Base-by-base conservation (phyloP, 2,113 vertebrate genomes). In the Neogale vison region DNA sequence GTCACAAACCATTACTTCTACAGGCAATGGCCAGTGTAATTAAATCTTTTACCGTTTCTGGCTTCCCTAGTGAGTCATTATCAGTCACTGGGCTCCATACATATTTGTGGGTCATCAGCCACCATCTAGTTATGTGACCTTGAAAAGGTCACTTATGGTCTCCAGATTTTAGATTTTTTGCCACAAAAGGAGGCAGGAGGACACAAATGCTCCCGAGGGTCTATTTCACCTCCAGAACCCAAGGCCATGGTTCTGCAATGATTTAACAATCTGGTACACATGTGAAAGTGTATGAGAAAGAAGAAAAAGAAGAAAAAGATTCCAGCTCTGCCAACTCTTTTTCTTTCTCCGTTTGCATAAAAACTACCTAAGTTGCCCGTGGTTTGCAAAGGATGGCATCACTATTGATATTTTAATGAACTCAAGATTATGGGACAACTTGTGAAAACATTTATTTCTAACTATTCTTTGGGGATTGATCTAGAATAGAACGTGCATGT, bases 121-220 rank as follows among this genome's bases (percentile, higher is more conserved):
- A 94, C 45, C 42, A 76, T 69, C 65, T 80, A 76, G 39, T 80
- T 97, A 6, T 90, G 10, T 82, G 31, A 91, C 72, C 77, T 91
- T 93, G 52, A n/a, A 94, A 95, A 76, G 36, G 36, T 93, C 71
- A 92, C n/a, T 94, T n/a, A 63, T 69, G 72, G 61, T 97, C 42
- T 97, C 0, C 94, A 61, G 52, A 84, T 24, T 92, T 86, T 71
- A 69, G 52, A 39, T 55, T 67, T 90, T 90, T 72, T 20, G 18
- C 36, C 13, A 81, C 0, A 14, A 96, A 81, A 77, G 24, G 45
- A 72, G 11, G 42, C 85, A 90, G 42, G 21, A 81, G 4, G 14
- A 34, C 6, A 82, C 0, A 2, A 76, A 57, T 85, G 12, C 77
- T 94, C 31, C 6, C 9, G 39, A 24, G 17, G 5, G 3, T 80